Percentiles rank a stretch among this genome's conserved stretches.
Evolutionary conservation across 2,888 invertebrate genomes (phyloP).

Genomic region (Rhimphoctona megacephalus): DNA sequence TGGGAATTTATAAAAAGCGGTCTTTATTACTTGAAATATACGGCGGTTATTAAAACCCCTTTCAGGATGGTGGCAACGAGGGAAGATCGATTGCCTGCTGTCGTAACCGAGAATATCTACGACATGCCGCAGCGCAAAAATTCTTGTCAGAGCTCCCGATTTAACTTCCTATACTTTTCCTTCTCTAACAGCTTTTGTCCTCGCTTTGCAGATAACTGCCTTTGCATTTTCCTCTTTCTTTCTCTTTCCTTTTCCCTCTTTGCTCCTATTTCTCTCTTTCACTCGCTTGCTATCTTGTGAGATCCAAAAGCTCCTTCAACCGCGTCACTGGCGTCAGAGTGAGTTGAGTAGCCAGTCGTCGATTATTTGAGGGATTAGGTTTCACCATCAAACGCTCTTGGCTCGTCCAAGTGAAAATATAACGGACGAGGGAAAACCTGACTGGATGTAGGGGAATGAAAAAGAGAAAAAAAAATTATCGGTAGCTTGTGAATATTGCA

Average conservation of each 20-base stretch:
- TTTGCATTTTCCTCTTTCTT: background rate
- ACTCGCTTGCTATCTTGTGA: constrained; percentile 32
- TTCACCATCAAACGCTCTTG: constrained; percentile 50
- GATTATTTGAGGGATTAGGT: constrained; percentile 69
- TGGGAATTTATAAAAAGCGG: background rate
- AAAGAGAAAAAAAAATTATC: constrained; percentile 30
- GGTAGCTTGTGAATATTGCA: background rate
- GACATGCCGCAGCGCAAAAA: background rate
- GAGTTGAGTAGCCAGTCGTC: constrained; percentile 63
- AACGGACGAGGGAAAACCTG: constrained; percentile 39
- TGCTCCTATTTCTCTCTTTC: constrained; percentile 1
- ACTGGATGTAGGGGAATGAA: constrained; percentile 14
- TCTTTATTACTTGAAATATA: background rate
- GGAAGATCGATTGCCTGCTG: constrained; percentile 21
- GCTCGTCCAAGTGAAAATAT: constrained; percentile 58
- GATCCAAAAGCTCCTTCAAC: constrained; percentile 54
- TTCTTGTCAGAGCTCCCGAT: background rate
- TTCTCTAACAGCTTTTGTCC: constrained; percentile 5
- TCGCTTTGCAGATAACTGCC: background rate
- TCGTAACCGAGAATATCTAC: background rate
- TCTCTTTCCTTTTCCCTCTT: background rate
- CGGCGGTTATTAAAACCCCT: constrained; percentile 3
- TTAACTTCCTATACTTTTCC: constrained; percentile 43
- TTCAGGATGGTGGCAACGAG: constrained; percentile 1
- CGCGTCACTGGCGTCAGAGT: constrained; percentile 61